Conservation (phyloP, 2,797 vertebrate genomes). For the Pangasius krempfi region DNA sequence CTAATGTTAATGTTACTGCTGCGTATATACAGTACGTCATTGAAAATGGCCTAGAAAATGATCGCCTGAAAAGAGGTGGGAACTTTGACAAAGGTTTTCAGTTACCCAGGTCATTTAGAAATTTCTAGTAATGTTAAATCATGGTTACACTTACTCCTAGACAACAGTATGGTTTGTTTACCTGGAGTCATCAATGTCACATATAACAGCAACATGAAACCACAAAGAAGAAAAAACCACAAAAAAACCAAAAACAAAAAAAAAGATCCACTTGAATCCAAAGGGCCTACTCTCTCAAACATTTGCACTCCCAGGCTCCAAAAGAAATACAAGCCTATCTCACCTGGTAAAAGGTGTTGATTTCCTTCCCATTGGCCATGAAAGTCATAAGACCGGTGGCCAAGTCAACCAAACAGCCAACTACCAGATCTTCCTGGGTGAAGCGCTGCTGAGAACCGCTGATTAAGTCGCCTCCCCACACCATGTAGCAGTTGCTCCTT, state of each 20-base stretch:
- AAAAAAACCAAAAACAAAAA: too few species aligned
- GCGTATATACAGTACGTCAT: neutral
- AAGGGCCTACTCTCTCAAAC: neutral
- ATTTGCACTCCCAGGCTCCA: neutral
- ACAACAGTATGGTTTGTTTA: neutral
- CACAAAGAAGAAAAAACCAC: neutral
- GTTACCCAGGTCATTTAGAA: neutral
- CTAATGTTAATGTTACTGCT: neutral
- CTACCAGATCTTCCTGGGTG: conserved; percentile 88
- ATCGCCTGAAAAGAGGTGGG: neutral
- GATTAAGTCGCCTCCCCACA: conserved; percentile 91
- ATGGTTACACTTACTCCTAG: neutral
- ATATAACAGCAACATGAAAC: neutral
- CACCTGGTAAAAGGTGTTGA: conserved; percentile 95
- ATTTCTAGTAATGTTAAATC: neutral
- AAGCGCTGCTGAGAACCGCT: conserved; percentile 85
- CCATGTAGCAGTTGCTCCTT: conserved; percentile 96
- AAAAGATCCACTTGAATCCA: neutral
- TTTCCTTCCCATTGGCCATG: conserved; percentile 90
- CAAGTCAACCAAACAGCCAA: conserved; percentile 91
- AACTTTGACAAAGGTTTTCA: neutral
- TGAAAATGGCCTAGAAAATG: neutral
- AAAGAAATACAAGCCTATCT: neutral
- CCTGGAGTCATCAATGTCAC: neutral
- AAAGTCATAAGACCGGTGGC: conserved; percentile 94